Base-by-base conservation (phyloP, 2,113 vertebrate species). In the Lagopus muta region DNA sequence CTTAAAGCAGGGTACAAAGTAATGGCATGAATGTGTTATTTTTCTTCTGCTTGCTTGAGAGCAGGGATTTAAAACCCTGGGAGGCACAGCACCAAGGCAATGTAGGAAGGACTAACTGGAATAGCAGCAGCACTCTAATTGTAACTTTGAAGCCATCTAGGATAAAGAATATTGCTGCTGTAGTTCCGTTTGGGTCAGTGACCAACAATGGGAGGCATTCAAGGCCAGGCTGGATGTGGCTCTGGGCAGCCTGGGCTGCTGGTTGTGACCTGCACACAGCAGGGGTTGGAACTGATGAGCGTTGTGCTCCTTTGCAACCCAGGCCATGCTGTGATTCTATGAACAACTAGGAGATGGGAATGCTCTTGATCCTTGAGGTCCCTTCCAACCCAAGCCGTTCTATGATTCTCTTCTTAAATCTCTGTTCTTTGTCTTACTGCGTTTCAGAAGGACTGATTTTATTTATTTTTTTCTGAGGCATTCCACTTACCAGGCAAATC, bases 1-100 rank as follows among this genome's bases (percentile, higher is more conserved):
- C n/a, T 19, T 17, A 13, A 52, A 22, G 43, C 1, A n/a, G 11
- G 54, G 30, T 20, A 54, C 48, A n/a, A 43, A 52, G 19, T 20
- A 2, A 8, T 4, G 30, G 40, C 2, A 8, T 14, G 12, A 57
- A 14, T 4, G 18, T 3, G 4, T n/a, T 85, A 32, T 8, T 45
- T 67, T 70, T 70, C 30, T 32, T 47, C 72, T 48, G 34, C 54
- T 47, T n/a, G 1, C 54, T 34, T 6, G 1, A 30, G 60, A 60
- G 38, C 1, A 27, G 43, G n/a, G 60, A n/a, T 20, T 10, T 62
- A 30, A 48, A 50, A 62, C 20, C 60, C 45, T 18, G 30, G 47
- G 47, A 64, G 34, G 34, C 21, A 52, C 10, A 36, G n/a, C 45
- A 30, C 32, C 13, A 22, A 27, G 20, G 24, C 20, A 24, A 64